A percentile compares a stretch with the other conserved stretches of the same genome.
Evolutionary conservation across 2,113 vertebrate genomes (phyloP).

Genomic region (Verasper variegatus): DNA sequence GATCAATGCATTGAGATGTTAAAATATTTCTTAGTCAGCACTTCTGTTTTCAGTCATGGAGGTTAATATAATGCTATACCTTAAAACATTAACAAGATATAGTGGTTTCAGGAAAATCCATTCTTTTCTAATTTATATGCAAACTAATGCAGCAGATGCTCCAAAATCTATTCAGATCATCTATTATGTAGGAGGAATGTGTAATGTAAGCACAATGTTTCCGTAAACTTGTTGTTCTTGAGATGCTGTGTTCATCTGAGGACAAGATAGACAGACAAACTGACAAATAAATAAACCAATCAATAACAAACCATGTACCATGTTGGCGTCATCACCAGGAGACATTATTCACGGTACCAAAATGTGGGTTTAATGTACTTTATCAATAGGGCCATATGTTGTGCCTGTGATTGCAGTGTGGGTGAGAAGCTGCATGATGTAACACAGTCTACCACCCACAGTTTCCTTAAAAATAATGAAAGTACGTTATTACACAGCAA

Average conservation of each 20-base stretch:
- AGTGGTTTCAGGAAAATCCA: not conserved
- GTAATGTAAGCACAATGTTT: not conserved
- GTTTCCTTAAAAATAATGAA: constrained; percentile 17
- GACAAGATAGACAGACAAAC: not conserved
- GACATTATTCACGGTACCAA: not conserved
- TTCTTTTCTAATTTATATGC: constrained; percentile 5
- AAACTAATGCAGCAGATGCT: constrained; percentile 14
- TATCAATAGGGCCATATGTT: constrained; percentile 12
- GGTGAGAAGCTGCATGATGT: constrained; percentile 19
- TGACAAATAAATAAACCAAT: too few relatives aligned
- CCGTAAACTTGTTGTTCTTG: not conserved
- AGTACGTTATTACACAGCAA: constrained; percentile 9
- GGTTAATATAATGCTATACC: not conserved
- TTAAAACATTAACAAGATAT: not conserved
- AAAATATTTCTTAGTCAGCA: not conserved
- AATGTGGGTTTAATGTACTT: not conserved
- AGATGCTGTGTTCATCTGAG: not conserved
- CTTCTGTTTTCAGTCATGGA: not conserved
- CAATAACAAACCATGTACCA: not conserved
- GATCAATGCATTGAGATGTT: not conserved
- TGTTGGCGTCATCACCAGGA: not conserved
- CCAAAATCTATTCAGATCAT: constrained; percentile 4
- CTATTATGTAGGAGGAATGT: constrained; percentile 15
- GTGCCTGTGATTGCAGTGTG: constrained; percentile 21
- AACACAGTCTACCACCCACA: constrained; percentile 35